Evolutionary conservation across 2,113 vertebrate species (phyloP).

Genomic region (Xenus cinereus): DNA sequence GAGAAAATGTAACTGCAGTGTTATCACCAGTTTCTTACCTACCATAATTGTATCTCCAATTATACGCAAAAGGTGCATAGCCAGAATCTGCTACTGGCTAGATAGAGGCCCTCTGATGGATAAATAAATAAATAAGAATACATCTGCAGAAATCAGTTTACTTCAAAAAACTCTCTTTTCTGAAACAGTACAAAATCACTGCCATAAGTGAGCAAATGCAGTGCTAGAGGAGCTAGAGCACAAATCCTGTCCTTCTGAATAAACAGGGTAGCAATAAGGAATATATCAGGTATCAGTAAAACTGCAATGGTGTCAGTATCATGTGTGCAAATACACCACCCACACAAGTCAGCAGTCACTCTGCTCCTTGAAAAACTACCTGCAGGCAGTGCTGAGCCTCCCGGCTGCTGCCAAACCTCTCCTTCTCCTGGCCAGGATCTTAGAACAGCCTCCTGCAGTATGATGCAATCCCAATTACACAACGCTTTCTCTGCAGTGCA

Average conservation of each 20-base stretch:
- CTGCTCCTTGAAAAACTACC: background rate
- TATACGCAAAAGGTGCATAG: background rate
- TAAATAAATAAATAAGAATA: too few species aligned
- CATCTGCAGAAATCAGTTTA: background rate
- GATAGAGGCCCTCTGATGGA: background rate
- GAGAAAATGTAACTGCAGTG: background rate
- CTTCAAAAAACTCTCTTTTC: background rate
- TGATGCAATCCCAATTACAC: background rate
- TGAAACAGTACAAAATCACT: background rate
- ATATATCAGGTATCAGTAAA: background rate
- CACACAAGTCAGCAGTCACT: background rate
- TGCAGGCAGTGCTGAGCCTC: background rate
- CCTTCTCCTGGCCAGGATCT: background rate
- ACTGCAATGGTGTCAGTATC: background rate
- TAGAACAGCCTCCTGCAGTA: background rate
- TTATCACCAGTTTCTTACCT: background rate
- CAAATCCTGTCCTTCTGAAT: background rate
- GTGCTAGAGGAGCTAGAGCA: background rate
- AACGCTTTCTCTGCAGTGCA: background rate
- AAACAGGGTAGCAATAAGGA: background rate
- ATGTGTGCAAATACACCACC: background rate
- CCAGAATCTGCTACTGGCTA: background rate
- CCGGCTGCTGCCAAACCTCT: background rate
- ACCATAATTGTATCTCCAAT: accelerated
- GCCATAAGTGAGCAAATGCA: background rate